Conservation (phyloP, 2,888 invertebrate genomes). For the Alsophila aescularia region DNA sequence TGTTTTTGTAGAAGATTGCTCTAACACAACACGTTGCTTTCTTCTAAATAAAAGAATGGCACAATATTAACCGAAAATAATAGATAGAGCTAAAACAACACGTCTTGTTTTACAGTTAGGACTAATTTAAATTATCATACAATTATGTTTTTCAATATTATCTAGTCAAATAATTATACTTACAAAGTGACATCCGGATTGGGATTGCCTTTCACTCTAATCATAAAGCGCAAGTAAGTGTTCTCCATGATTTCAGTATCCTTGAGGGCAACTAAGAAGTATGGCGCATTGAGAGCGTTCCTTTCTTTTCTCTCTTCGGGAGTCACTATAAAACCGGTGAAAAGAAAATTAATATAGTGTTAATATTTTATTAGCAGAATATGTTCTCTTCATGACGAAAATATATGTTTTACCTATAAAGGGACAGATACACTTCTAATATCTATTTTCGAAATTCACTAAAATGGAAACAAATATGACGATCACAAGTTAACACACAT, state of each 20-base stretch:
- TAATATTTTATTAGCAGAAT: no score
- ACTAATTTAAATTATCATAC: no score
- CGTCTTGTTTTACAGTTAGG: no score
- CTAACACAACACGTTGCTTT: no score
- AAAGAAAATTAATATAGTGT: not conserved
- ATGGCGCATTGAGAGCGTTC: constrained; percentile 89
- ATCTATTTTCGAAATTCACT: not conserved
- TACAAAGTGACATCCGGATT: constrained; percentile 96
- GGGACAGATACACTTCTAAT: not conserved
- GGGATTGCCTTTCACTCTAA: constrained; percentile 94
- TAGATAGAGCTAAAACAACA: no score
- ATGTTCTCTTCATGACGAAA: no score
- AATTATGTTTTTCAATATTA: no score
- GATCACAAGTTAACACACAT: constrained; percentile 2
- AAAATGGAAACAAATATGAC: not conserved
- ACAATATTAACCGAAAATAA: no score
- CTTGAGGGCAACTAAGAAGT: constrained; percentile 93
- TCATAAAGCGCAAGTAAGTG: constrained; percentile 94
- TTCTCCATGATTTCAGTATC: constrained; percentile 95
- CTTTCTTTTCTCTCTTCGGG: constrained; percentile 88
- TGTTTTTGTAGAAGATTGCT: no score
- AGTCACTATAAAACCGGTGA: constrained; percentile 80
- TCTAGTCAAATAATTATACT: constrained; percentile 61
- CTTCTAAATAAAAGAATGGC: no score
- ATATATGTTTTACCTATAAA: not conserved